These are phyloP conservation scores for Strix aluco DNA, from an alignment of 2,113 vertebrate species.

Conservation along the genomic window DNA sequence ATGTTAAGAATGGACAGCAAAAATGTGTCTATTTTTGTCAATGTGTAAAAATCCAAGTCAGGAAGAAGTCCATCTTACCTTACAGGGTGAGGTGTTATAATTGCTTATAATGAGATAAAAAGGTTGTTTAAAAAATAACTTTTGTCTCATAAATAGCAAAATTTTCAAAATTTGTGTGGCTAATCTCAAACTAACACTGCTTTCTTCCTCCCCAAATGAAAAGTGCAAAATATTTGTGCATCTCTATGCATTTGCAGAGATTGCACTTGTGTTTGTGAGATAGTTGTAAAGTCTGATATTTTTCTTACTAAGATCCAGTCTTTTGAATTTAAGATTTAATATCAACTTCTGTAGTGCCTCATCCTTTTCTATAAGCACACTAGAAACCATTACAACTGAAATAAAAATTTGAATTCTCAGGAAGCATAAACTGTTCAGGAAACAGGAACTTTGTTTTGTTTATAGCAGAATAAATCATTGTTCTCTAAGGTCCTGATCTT, in stretches of 20 bases:
- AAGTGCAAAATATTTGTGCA: not conserved
- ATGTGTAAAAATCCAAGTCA: not conserved
- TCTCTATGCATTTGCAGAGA: not conserved
- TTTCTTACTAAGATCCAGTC: not conserved
- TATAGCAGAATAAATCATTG: not conserved
- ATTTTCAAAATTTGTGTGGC: not conserved
- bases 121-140: not conserved
- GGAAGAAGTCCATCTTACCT: not conserved
- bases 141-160: not conserved
- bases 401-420: not conserved
- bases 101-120: not conserved
- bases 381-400: not conserved
- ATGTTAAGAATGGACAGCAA: not conserved
- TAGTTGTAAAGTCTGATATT: not conserved
- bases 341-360: fast-evolving
- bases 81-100: fast-evolving
- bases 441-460: not conserved
- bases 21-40: not conserved
- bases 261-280: not conserved
- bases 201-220: not conserved
- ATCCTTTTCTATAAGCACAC: not conserved
- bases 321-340: not conserved
- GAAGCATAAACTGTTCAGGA: fast-evolving
- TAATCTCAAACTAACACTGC: not conserved
- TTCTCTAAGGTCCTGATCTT: not conserved